Base-by-base conservation (phyloP, 2,113 vertebrate genomes). In the Atractosteus spatula region DNA sequence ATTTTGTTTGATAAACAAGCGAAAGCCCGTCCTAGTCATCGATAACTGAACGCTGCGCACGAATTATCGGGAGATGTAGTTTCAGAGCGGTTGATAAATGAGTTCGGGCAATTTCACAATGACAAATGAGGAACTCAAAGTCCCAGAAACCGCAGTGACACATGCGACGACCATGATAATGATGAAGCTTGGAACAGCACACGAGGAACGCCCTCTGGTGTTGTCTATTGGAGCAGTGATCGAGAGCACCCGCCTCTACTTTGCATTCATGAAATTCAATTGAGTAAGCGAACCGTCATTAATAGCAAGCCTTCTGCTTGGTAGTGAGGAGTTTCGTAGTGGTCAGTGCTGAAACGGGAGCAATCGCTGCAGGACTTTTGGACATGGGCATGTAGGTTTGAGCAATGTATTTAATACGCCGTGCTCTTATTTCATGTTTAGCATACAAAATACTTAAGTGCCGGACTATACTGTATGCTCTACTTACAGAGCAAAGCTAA, bases 1-100 rank as follows among this genome's bases (percentile, higher is more conserved):
- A 12, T n/a, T 3, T 56, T 81, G 80, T 85, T 71, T 76, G 84
- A 86, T 87, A 88, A 90, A 90, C 87, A 91, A 90, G 76, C 59
- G 13, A 29, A 67, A 71, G 78, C 41, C 67, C 65, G 63, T 65
- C 65, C 14, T 1, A 10, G 61, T 66, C 51, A 29, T 51, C 14
- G 3, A 29, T 3, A 2, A 4, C 70, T 17, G 68, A 70, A 8
- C 3, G 59, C 4, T 41, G 1, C 4, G 5, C 41, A 54, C 42
- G 5, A 76, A 0, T 79, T 77, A 7, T n/a, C 13, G 89, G 89
- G 83, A 82, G 29, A 64, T 81, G 85, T 79, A 83, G 85, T 90
- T 75, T 68, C 2, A 2, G 0, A 41, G 42, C 3, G 0, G 7
- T 2, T 1, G 1, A 3, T 42, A 0, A 3, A 0, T 0, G 12